Conservation (phyloP, 2,888 invertebrate genomes). For the Adelognathus sp. region DNA sequence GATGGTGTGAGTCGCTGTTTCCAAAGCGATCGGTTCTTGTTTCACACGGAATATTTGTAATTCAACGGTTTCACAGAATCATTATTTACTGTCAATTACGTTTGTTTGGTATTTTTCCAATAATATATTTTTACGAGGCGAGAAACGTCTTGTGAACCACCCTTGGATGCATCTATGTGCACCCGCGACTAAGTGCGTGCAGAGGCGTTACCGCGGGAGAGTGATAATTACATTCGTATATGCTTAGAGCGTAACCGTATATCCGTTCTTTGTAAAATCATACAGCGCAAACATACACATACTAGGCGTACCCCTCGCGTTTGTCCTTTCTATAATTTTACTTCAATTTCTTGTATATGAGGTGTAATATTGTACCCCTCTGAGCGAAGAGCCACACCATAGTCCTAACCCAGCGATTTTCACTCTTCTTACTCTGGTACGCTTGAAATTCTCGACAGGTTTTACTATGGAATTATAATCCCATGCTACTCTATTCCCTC, state of each 20-base stretch:
- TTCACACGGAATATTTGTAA: too few relatives aligned
- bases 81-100: too few relatives aligned
- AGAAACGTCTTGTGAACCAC: constrained; percentile 33
- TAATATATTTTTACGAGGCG: not conserved
- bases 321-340: constrained; percentile 48
- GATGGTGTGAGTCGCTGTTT: too few relatives aligned
- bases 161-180: constrained; percentile 35
- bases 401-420: constrained; percentile 21
- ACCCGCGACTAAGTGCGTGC: constrained; percentile 55
- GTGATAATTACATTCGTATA: constrained; percentile 61
- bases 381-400: constrained; percentile 4
- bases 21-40: too few relatives aligned
- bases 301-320: constrained; percentile 27
- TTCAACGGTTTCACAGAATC: too few relatives aligned
- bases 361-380: not conserved
- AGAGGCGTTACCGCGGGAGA: constrained; percentile 60
- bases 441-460: constrained; percentile 23
- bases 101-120: not conserved
- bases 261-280: constrained; percentile 61
- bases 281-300: constrained; percentile 42
- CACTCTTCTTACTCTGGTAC: constrained; percentile 2
- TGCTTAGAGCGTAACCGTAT: constrained; percentile 63
- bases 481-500: constrained; percentile 13
- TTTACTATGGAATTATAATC: constrained; percentile 41
- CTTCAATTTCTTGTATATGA: constrained; percentile 42